A percentile compares a stretch with the other conserved stretches of the same genome.
phyloP scores from a whole-genome alignment of 2,888 invertebrate genomes.

The Mantis religiosa region DNA sequence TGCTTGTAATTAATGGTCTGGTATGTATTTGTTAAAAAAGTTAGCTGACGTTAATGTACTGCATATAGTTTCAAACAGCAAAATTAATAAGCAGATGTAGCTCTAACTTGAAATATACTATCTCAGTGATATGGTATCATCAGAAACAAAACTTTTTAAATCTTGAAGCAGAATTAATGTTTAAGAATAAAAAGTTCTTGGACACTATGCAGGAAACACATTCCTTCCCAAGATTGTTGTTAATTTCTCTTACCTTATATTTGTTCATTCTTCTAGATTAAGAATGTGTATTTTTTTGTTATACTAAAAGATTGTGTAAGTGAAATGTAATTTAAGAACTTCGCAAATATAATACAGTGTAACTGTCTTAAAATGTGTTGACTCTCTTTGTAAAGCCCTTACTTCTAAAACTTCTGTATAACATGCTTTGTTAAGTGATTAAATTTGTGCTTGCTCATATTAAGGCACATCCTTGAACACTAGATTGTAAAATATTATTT shows the following conservation, averaged over 20 bases:
- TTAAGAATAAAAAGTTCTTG: not conserved
- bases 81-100: too few relatives aligned
- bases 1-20: too few relatives aligned
- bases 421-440: not conserved
- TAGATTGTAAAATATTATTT: too few relatives aligned
- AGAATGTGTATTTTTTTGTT: not conserved
- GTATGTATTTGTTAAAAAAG: too few relatives aligned
- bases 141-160: not conserved
- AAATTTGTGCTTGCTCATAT: not conserved
- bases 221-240: not conserved
- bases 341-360: not conserved
- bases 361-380: not conserved
- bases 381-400: not conserved
- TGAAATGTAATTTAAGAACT: not conserved
- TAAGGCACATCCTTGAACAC: too few relatives aligned
- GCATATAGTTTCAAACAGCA: too few relatives aligned
- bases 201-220: not conserved
- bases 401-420: not conserved
- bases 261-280: not conserved
- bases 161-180: not conserved
- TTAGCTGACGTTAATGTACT: too few relatives aligned
- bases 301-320: not conserved
- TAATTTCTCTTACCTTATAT: not conserved
- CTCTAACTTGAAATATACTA: not conserved
- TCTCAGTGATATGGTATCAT: not conserved